These are phyloP conservation scores for Cantharis rustica DNA, from an alignment of 2,888 invertebrate species.

Conservation along the genomic window DNA sequence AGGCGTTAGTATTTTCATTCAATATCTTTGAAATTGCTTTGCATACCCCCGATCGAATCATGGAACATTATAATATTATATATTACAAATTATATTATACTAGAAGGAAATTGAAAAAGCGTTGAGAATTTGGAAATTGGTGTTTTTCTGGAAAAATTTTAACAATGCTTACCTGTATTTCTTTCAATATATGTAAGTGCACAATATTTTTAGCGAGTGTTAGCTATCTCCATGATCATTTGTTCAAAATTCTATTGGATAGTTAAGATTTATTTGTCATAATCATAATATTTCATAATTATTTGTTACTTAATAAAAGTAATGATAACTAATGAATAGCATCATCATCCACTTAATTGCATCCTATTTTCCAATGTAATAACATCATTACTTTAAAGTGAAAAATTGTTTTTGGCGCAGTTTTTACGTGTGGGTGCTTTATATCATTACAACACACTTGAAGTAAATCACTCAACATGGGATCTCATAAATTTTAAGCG, in stretches of 20 bases:
- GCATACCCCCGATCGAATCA: background rate
- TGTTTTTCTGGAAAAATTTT: background rate
- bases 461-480: background rate
- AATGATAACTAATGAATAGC: background rate
- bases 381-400: constrained; percentile 11
- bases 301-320: background rate
- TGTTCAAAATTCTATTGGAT: background rate
- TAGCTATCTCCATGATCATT: too few species aligned
- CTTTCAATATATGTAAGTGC: background rate
- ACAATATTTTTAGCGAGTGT: too few species aligned
- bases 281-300: background rate
- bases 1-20: background rate
- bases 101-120: background rate
- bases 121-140: background rate
- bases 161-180: background rate
- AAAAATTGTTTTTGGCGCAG: constrained; percentile 12
- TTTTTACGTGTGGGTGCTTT: constrained; percentile 15
- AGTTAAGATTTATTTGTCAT: background rate
- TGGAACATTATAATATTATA: too few species aligned
- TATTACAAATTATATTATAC: background rate
- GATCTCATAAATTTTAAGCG: background rate
- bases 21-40: background rate
- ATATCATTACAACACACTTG: constrained; percentile 7
- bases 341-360: constrained; percentile 12
- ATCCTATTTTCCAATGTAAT: constrained; percentile 9